Conservation (phyloP, 1,140 invertebrate species). For the Cyclargus thomasi region DNA sequence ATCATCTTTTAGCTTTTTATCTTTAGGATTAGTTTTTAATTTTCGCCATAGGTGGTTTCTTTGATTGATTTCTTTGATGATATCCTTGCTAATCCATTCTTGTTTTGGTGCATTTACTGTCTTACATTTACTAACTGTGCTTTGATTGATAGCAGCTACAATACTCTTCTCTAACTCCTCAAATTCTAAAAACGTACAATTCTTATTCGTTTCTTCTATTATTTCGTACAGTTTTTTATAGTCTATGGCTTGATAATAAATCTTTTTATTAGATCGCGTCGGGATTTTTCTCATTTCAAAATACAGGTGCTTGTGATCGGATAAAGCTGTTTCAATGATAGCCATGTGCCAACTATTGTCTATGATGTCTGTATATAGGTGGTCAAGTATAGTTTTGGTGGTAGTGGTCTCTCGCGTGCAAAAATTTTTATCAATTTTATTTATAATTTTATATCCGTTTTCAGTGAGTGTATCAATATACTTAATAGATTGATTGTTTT, state of each 20-base stretch:
- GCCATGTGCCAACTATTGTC: slow-evolving; percentile 15
- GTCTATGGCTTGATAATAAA: slow-evolving; percentile 12
- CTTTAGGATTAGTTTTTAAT: slow-evolving; percentile 15
- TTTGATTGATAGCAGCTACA: slow-evolving; percentile 13
- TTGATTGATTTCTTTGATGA: slow-evolving; percentile 24
- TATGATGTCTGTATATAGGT: slow-evolving; percentile 21
- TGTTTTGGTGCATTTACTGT: slow-evolving; percentile 24
- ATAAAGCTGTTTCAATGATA: slow-evolving; percentile 16
- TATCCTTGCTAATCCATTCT: slow-evolving; percentile 24
- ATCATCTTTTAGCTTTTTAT: slow-evolving; percentile 14
- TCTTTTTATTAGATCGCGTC: background rate
- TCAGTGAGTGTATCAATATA: slow-evolving; percentile 25
- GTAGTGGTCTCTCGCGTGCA: slow-evolving; percentile 22
- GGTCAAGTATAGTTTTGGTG: slow-evolving; percentile 23
- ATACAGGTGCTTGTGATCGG: background rate
- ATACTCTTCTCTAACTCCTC: slow-evolving; percentile 19
- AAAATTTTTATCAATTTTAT: slow-evolving; percentile 19
- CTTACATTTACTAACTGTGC: slow-evolving; percentile 24
- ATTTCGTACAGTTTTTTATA: slow-evolving; percentile 12
- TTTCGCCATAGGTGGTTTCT: slow-evolving; percentile 22
- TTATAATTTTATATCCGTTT: slow-evolving; percentile 25
- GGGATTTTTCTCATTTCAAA: slow-evolving; percentile 15
- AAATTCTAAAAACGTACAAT: slow-evolving; percentile 1
- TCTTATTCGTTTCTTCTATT: slow-evolving; percentile 10
- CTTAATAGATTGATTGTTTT: slow-evolving; percentile 16